phyloP scores from a whole-genome alignment of 2,113 vertebrate species.

The Caloenas nicobarica region DNA sequence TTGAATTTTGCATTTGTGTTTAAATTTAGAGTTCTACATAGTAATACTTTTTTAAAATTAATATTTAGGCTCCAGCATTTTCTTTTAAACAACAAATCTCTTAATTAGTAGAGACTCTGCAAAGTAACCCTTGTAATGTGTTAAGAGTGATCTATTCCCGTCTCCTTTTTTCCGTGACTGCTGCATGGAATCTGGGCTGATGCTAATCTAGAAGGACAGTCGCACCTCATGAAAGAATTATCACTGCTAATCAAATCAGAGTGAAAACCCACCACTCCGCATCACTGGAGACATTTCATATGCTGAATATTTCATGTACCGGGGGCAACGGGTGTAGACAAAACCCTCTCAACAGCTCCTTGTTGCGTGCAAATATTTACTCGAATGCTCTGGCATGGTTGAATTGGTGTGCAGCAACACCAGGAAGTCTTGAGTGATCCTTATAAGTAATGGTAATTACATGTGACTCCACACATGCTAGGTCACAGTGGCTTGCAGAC shows the following conservation, averaged over 20 bases:
- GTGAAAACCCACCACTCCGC: slow-evolving; percentile 85
- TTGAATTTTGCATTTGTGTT: neutral
- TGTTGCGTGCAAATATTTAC: slow-evolving; percentile 93
- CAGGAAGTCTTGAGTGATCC: slow-evolving; percentile 81
- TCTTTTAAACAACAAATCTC: neutral
- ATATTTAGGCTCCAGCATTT: neutral
- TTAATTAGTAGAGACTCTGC: neutral
- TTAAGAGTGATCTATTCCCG: slow-evolving; percentile 11
- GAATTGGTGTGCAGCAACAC: slow-evolving; percentile 70
- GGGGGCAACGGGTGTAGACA: slow-evolving; percentile 76
- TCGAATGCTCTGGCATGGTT: slow-evolving; percentile 73
- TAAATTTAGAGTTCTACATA: neutral
- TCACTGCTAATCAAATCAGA: slow-evolving; percentile 95
- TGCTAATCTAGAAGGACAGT: slow-evolving; percentile 90
- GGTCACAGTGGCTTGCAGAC: slow-evolving; percentile 71
- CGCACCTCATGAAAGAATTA: slow-evolving; percentile 96
- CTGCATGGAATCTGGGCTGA: slow-evolving; percentile 84
- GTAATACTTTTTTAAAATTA: neutral
- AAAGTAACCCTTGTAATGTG: neutral
- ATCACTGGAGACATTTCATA: slow-evolving; percentile 80
- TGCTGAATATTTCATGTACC: slow-evolving; percentile 94
- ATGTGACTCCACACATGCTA: slow-evolving; percentile 82
- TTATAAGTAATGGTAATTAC: slow-evolving; percentile 90
- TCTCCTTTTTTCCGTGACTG: slow-evolving; percentile 83
- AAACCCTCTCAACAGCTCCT: slow-evolving; percentile 84